A percentile compares a stretch with the other conserved stretches of the same genome.
Conservation (phyloP, 2,888 invertebrate genomes). For the Drosophila neonasuta region DNA sequence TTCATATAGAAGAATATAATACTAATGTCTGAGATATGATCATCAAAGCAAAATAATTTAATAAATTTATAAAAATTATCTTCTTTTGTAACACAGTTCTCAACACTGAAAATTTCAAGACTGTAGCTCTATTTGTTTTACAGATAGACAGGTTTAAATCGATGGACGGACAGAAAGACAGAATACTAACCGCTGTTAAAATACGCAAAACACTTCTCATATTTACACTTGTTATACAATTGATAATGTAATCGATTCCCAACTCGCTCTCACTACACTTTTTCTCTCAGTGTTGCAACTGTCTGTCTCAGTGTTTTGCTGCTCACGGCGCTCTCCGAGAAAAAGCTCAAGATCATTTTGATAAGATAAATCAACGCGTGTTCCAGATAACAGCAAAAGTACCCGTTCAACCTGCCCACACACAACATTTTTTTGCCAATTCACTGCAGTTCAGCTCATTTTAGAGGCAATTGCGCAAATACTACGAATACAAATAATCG, state of each 20-base stretch:
- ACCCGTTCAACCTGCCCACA: slow-evolving; percentile 6
- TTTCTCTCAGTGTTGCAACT: slow-evolving; percentile 43
- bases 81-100: too few species aligned
- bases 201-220: too few species aligned
- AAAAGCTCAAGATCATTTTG: slow-evolving; percentile 69
- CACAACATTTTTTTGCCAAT: slow-evolving; percentile 47
- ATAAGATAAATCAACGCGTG: slow-evolving; percentile 65
- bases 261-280: not conserved
- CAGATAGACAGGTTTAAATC: too few species aligned
- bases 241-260: not conserved
- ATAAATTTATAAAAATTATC: too few species aligned
- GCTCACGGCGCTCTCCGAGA: slow-evolving; percentile 15
- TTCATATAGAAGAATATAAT: too few species aligned
- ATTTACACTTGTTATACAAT: too few species aligned
- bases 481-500: not conserved
- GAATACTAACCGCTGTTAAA: too few species aligned
- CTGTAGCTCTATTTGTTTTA: too few species aligned
- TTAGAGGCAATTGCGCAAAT: slow-evolving; percentile 15
- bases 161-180: too few species aligned
- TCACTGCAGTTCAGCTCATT: slow-evolving; percentile 57
- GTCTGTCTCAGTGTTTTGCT: not conserved
- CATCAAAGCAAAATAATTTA: too few species aligned
- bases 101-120: too few species aligned
- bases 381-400: slow-evolving; percentile 39
- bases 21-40: too few species aligned